These are phyloP conservation scores for Aurelia aurita complex sp. Pacific DNA, from an alignment of 30 jellyfish, hydroid and myxozoan genomes.

Conservation along the genomic window DNA sequence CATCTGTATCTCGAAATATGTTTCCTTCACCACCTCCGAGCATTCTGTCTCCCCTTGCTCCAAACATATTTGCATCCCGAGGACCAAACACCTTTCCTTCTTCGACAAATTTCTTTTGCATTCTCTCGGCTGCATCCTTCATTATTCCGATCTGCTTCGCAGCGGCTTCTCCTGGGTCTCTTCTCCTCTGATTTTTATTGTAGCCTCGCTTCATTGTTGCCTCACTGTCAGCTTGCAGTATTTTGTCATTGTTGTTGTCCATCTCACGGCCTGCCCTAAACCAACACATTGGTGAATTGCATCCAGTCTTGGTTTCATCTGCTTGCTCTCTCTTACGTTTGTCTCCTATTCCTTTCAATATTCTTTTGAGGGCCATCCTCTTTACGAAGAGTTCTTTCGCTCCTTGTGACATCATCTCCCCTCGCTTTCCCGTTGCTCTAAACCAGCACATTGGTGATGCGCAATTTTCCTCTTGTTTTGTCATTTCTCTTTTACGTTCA, in stretches of 20 bases:
- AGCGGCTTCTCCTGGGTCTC: not conserved
- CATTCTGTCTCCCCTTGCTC: too few species aligned
- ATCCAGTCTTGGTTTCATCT: constrained; percentile 16
- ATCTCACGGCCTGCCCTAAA: constrained; percentile 58
- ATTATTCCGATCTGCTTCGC: constrained; percentile 1
- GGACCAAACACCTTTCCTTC: too few species aligned
- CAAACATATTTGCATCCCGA: too few species aligned
- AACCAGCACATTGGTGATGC: constrained; percentile 62
- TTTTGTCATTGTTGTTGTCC: not conserved
- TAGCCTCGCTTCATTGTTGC: constrained; percentile 3
- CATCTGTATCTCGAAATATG: too few species aligned
- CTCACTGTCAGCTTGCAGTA: constrained; percentile 6
- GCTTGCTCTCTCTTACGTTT: not conserved
- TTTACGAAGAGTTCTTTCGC: not conserved
- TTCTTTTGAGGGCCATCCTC: constrained; percentile 7
- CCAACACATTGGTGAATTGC: constrained; percentile 75
- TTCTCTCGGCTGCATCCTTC: too few species aligned
- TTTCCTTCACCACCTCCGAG: too few species aligned
- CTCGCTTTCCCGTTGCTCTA: constrained; percentile 8
- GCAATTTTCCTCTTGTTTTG: constrained; percentile 22
- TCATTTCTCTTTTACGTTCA: constrained; percentile 2
- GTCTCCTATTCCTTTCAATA: not conserved
- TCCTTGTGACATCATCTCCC: not conserved
- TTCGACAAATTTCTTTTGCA: too few species aligned
- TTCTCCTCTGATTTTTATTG: constrained; percentile 15